A percentile compares a stretch with the other conserved stretches of the same genome.
These are phyloP conservation scores for Laupala kohalensis DNA, from an alignment of 1,140 invertebrate species.

Conservation along the genomic window DNA sequence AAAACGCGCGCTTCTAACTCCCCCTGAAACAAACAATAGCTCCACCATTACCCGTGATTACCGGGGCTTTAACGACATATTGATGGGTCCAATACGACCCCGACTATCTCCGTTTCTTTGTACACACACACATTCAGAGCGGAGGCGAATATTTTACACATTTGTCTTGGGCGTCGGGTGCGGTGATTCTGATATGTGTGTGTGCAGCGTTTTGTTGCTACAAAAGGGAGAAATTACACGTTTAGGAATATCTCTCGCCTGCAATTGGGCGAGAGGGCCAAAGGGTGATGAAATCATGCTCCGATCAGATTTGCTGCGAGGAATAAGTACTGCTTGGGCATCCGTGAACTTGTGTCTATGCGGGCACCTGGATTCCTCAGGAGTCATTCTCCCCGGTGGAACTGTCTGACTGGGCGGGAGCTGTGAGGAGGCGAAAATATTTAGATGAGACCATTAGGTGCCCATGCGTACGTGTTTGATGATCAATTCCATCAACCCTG, in stretches of 20 bases:
- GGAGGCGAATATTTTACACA: background rate
- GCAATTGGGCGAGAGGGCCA: background rate
- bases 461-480: too few relatives aligned
- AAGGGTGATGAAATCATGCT: background rate
- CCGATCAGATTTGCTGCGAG: background rate
- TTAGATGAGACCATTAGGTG: too few relatives aligned
- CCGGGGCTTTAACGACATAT: background rate
- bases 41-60: background rate
- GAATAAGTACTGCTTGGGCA: background rate
- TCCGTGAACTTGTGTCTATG: background rate
- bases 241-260: background rate
- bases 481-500: too few relatives aligned
- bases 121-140: too few relatives aligned
- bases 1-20: background rate
- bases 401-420: too few relatives aligned
- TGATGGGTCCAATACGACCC: background rate
- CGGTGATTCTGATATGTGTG: too few relatives aligned
- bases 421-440: too few relatives aligned
- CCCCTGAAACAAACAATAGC: background rate
- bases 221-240: background rate
- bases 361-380: background rate
- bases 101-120: background rate
- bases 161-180: background rate
- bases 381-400: background rate
- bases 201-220: background rate